These are phyloP conservation scores for Crepidodera aurea DNA, from an alignment of 2,888 invertebrate genomes.

Conservation along the genomic window DNA sequence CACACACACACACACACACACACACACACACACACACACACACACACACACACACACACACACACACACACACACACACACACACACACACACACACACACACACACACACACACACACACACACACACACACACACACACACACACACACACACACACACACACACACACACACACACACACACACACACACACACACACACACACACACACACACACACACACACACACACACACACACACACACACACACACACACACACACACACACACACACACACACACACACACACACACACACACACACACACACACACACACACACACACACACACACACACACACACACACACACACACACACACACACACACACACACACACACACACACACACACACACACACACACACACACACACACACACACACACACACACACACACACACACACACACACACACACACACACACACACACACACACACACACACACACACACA, in stretches of 20 bases:
- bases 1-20: neutral
- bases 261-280: neutral
- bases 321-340: too few relatives aligned
- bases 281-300: neutral
- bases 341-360: too few relatives aligned
- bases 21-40: neutral
- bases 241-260: neutral
- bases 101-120: neutral
- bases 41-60: neutral
- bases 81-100: neutral
- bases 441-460: too few relatives aligned
- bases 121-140: neutral
- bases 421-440: too few relatives aligned
- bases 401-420: too few relatives aligned
- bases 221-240: neutral
- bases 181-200: neutral
- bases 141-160: neutral
- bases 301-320: too few relatives aligned
- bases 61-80: neutral
- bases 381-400: too few relatives aligned
- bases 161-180: neutral
- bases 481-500: too few relatives aligned
- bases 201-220: neutral
- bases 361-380: too few relatives aligned
- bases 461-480: too few relatives aligned